Conservation (phyloP, 2,888 invertebrate species). For the Zele albiditarsus region DNA sequence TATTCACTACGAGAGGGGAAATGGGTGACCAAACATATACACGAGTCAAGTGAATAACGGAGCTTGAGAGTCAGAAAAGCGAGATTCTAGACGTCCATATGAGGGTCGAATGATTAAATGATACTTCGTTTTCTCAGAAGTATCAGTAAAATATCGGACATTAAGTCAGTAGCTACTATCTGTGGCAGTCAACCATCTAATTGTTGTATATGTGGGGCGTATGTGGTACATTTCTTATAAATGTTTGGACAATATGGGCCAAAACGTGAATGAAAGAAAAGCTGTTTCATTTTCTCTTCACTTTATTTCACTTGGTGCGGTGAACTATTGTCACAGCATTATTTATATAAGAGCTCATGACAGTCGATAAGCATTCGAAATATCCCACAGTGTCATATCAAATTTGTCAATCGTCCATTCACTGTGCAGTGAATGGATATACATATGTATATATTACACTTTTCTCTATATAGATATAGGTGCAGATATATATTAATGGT, state of each 20-base stretch:
- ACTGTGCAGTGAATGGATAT: neutral
- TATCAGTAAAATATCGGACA: neutral
- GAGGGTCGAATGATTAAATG: constrained; percentile 27
- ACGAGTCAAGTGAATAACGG: neutral
- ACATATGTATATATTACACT: constrained; percentile 2
- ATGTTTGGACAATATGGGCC: neutral
- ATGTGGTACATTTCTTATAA: neutral
- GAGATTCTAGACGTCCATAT: neutral
- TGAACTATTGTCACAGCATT: constrained; percentile 7
- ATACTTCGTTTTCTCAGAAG: neutral
- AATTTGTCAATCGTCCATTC: constrained; percentile 37
- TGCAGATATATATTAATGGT: constrained; percentile 39
- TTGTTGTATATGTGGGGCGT: neutral
- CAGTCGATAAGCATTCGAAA: constrained; percentile 23
- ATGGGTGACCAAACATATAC: neutral
- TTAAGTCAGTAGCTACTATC: neutral
- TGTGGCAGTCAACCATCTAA: neutral
- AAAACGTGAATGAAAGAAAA: neutral
- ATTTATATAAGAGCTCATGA: constrained; percentile 11
- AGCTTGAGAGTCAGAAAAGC: neutral
- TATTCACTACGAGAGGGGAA: neutral
- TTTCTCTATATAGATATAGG: constrained; percentile 5
- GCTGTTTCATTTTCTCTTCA: neutral
- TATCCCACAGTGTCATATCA: constrained; percentile 27
- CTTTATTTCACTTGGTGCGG: neutral